These are phyloP conservation scores for Amphipyra tragopoginis DNA, from an alignment of 2,888 invertebrate genomes.

Conservation along the genomic window DNA sequence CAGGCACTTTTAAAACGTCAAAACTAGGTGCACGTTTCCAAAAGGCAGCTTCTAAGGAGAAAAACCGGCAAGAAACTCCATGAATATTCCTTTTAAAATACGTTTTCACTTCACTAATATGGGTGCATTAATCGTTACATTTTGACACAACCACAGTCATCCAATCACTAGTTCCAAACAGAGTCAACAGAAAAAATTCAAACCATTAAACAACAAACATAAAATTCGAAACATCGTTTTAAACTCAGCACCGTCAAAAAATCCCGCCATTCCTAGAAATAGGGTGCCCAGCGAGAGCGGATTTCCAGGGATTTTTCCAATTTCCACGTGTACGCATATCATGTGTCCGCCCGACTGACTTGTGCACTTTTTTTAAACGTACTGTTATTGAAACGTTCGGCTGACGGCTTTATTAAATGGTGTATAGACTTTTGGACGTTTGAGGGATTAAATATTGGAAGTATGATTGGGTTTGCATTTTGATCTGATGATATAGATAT, in stretches of 20 bases:
- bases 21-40: too few species aligned
- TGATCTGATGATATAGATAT: too few species aligned
- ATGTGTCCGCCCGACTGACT: constrained; percentile 74
- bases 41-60: too few species aligned
- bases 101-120: too few species aligned
- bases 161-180: too few species aligned
- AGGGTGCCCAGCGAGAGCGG: constrained; percentile 51
- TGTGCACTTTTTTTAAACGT: constrained; percentile 59
- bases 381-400: constrained; percentile 62
- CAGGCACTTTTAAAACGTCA: too few species aligned
- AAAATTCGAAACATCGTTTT: constrained; percentile 12
- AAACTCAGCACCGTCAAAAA: constrained; percentile 27
- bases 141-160: too few species aligned
- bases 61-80: too few species aligned
- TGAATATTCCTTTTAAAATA: too few species aligned
- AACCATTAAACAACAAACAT: constrained; percentile 1
- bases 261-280: constrained; percentile 42
- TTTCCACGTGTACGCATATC: constrained; percentile 80
- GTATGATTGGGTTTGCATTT: constrained; percentile 7
- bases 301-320: constrained; percentile 80
- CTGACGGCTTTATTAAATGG: constrained; percentile 61
- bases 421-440: constrained; percentile 33
- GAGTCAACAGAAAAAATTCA: too few species aligned
- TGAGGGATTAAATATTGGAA: constrained; percentile 25
- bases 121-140: too few species aligned